phyloP scores from a whole-genome alignment of 2,888 invertebrate genomes.

The Elegia similella region DNA sequence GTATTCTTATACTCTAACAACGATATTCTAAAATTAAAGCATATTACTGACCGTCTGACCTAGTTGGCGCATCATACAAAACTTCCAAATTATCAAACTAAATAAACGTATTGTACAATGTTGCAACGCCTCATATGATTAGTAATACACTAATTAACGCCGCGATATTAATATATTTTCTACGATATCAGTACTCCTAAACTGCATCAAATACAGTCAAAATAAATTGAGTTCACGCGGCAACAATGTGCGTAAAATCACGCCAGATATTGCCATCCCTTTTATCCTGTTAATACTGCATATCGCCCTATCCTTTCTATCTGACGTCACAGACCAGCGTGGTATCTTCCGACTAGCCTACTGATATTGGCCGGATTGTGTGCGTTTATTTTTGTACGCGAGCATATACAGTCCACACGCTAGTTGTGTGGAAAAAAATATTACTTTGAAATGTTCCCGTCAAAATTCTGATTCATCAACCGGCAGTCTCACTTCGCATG shows the following conservation, averaged over 20 bases:
- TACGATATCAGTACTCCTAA: neutral
- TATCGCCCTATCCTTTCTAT: neutral
- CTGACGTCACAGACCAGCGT: constrained; percentile 2
- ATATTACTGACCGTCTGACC: neutral
- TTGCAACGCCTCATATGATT: neutral
- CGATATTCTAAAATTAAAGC: constrained; percentile 1
- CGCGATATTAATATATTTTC: neutral
- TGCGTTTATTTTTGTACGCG: constrained; percentile 34
- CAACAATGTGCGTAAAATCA: constrained; percentile 5
- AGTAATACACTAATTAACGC: neutral
- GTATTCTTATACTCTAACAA: neutral
- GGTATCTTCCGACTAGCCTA: constrained; percentile 13
- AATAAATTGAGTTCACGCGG: neutral
- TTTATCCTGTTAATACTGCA: neutral
- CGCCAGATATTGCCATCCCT: constrained; percentile 2
- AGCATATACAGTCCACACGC: constrained; percentile 26
- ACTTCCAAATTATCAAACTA: neutral
- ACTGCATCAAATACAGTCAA: neutral
- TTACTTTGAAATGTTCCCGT: constrained; percentile 13
- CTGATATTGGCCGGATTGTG: constrained; percentile 31
- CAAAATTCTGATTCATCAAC: neutral
- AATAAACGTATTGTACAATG: neutral
- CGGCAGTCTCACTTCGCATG: neutral
- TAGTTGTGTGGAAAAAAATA: constrained; percentile 18
- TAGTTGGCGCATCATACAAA: neutral